phyloP scores from a whole-genome alignment of 2,888 invertebrate species.

The Gisinianus flammeolus region DNA sequence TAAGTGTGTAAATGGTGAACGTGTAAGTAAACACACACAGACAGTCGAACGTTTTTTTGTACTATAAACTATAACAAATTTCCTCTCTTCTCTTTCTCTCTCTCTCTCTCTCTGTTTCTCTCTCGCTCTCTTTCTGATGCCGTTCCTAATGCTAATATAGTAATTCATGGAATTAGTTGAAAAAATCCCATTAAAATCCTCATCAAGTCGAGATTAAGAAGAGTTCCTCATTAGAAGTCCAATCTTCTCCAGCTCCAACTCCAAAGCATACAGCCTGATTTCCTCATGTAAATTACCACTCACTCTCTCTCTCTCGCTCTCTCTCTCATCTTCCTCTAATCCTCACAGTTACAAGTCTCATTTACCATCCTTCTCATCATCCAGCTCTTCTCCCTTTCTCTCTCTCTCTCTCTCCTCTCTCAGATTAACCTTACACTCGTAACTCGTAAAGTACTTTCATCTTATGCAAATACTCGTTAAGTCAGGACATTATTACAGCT shows the following conservation, averaged over 20 bases:
- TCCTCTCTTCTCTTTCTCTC: neutral
- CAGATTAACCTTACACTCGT: conserved; percentile 24
- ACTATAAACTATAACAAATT: neutral
- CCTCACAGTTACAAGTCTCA: conserved; percentile 10
- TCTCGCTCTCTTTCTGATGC: neutral
- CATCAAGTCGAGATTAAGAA: conserved; percentile 53
- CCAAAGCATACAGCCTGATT: neutral
- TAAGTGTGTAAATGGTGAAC: neutral
- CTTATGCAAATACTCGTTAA: conserved; percentile 39
- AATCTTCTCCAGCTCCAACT: conserved; percentile 21
- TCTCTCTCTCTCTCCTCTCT: conserved; percentile 12
- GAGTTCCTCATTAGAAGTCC: conserved; percentile 40
- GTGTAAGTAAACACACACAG: conserved; percentile 5
- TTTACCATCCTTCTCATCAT: conserved; percentile 19
- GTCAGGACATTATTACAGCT: conserved; percentile 22
- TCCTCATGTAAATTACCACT: conserved; percentile 40
- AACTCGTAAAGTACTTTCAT: conserved; percentile 13
- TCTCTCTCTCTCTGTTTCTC: neutral
- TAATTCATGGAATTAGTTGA: conserved; percentile 40
- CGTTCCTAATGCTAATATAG: conserved; percentile 15
- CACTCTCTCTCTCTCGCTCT: conserved; percentile 15
- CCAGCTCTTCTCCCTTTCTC: neutral
- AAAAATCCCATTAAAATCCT: conserved; percentile 54
- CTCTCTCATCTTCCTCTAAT: conserved; percentile 35
- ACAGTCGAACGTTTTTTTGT: neutral